Base-by-base conservation (phyloP, 30 jellyfish, hydroid and myxozoan genomes). In the Aurelia coerulea region DNA sequence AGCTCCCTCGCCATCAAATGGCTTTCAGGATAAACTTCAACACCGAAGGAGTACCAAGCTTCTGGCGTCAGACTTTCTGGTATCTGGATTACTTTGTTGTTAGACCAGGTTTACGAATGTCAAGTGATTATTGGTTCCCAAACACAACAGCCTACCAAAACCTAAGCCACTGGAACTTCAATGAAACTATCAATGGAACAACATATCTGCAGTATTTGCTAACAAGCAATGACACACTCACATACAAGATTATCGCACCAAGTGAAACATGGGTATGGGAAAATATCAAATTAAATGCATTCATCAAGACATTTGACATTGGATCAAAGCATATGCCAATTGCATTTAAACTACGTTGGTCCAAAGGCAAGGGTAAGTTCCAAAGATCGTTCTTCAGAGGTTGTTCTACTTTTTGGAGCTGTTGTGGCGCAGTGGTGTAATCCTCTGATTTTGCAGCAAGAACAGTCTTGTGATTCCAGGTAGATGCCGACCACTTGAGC, bases 1-100 rank as follows among this genome's bases (percentile, higher is more conserved):
- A 66, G 4, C 86, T 85, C 34, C 95, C 95, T n/a, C 95, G 95
- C 56, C 89, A 85, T 73, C 87, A 76, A 52, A 63, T 85, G 89
- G 87, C 95, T 0, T 76, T 74, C 95, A 76, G 89, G 73, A 10
- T 60, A 71, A 65, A 74, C 84, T 85, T n/a, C 95, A 85, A 88
- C 58, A 71, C 76, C 29, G 89, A 85, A 67, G 79, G 62, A 16
- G 35, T 85, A 19, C 95, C 95, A 15, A 52, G 73, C 58, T 66
- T 65, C 51, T 85, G 89, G 88, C 89, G 81, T 32, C 84, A 64
- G 18, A 59, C 56, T 75, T 33, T 85, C 70, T 68, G 84, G 78
- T 51, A 59, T 83, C 73, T 71, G 34, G 78, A 74, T 50, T 60
- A 23, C 70, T n/a, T 50, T 35, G 78, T 81, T 29, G 56, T 81